These are phyloP conservation scores for Burhinus oedicnemus DNA, from an alignment of 2,113 vertebrate species.

Conservation along the genomic window DNA sequence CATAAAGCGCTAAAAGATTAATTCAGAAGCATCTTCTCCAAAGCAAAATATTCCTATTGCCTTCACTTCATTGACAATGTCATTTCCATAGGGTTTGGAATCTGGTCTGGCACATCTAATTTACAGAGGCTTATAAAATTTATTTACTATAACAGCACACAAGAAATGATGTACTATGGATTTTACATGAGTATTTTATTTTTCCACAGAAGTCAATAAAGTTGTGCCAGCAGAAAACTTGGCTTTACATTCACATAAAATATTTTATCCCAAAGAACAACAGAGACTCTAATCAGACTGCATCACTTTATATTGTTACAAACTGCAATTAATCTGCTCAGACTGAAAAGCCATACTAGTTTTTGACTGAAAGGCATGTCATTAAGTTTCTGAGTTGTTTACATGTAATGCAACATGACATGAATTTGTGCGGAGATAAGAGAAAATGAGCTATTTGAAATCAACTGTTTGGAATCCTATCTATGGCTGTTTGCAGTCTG, in stretches of 20 bases:
- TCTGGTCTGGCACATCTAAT: not conserved
- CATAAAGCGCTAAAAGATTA: not conserved
- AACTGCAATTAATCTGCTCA: conserved; percentile 17
- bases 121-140: conserved; percentile 1
- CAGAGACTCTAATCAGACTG: not conserved
- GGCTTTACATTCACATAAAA: not conserved
- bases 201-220: not conserved
- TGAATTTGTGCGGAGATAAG: not conserved
- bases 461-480: not conserved
- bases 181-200: not conserved
- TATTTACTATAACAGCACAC: not conserved
- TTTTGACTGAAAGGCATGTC: conserved; percentile 34
- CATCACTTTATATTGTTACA: not conserved
- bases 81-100: not conserved
- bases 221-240: not conserved
- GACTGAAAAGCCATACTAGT: not conserved
- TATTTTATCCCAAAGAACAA: conserved; percentile 1
- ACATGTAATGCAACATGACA: conserved; percentile 10
- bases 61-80: not conserved
- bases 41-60: not conserved
- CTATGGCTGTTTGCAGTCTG: not conserved
- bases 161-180: not conserved
- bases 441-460: conserved; percentile 5
- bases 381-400: conserved; percentile 43
- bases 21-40: not conserved